These are phyloP conservation scores for Onchidella celtica DNA, from an alignment of 2,888 invertebrate species.

Conservation along the genomic window DNA sequence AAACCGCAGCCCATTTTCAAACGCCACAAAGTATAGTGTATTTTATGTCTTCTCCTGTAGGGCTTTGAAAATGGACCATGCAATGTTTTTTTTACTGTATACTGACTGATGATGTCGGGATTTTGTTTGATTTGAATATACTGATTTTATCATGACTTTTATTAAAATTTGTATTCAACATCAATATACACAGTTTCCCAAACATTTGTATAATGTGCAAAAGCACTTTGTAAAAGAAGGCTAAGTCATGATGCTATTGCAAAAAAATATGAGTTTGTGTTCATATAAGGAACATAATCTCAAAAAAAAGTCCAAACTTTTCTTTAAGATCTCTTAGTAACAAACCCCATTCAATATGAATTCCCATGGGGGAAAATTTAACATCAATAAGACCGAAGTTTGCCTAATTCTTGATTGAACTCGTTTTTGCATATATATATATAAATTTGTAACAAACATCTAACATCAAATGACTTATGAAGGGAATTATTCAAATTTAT, in stretches of 20 bases:
- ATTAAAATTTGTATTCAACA: not conserved
- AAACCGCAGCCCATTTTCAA: not conserved
- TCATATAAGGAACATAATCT: conserved; percentile 7
- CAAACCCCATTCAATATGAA: not conserved
- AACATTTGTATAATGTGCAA: conserved; percentile 29
- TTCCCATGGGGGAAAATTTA: not conserved
- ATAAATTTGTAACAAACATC: too few species aligned
- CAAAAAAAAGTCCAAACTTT: too few species aligned
- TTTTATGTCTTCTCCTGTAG: not conserved
- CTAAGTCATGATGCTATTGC: conserved; percentile 26
- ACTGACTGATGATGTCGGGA: not conserved
- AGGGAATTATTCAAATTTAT: too few species aligned
- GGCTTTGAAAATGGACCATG: not conserved
- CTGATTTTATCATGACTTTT: not conserved
- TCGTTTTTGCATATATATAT: not conserved
- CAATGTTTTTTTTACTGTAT: not conserved
- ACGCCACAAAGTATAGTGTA: not conserved
- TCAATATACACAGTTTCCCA: conserved; percentile 1
- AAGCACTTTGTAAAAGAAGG: conserved; percentile 27
- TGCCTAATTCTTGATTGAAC: not conserved
- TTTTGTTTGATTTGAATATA: not conserved
- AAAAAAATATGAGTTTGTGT: conserved; percentile 23
- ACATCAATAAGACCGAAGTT: not conserved
- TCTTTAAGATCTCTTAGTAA: conserved; percentile 1
- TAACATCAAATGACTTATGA: too few species aligned